Percentiles rank a stretch among this genome's conserved stretches.
phyloP scores from a whole-genome alignment of 2,888 invertebrate species.

The Thymelicus sylvestris region DNA sequence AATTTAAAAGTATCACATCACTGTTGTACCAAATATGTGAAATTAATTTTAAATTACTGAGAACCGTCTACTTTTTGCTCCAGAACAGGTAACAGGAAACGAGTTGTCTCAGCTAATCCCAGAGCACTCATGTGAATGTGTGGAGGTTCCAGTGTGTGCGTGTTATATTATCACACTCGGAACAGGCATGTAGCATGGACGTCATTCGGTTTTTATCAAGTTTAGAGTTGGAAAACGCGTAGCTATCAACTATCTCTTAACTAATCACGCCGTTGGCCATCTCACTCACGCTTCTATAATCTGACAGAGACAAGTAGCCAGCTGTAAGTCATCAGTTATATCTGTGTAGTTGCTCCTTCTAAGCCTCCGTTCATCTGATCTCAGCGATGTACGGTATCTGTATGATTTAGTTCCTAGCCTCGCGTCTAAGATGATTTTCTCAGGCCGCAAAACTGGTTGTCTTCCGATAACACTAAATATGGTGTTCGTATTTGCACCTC shows the following conservation, averaged over 20 bases:
- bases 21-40: constrained; percentile 64
- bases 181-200: constrained; percentile 60
- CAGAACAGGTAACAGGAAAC: constrained; percentile 82
- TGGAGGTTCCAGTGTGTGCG: constrained; percentile 41
- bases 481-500: constrained; percentile 75
- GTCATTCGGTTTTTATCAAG: constrained; percentile 68
- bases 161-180: constrained; percentile 67
- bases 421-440: constrained; percentile 61
- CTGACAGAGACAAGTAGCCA: constrained; percentile 58
- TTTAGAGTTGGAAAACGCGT: constrained; percentile 60
- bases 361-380: constrained; percentile 66
- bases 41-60: constrained; percentile 78
- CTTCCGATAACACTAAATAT: constrained; percentile 76
- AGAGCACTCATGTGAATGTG: constrained; percentile 61
- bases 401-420: constrained; percentile 73
- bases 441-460: constrained; percentile 73
- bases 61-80: constrained; percentile 72
- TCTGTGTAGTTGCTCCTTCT: constrained; percentile 31
- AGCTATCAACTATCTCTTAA: constrained; percentile 65
- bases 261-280: constrained; percentile 61
- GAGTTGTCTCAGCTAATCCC: constrained; percentile 81
- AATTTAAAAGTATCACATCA: constrained; percentile 38
- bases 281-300: constrained; percentile 56
- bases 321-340: constrained; percentile 52
- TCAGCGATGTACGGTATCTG: constrained; percentile 63